phyloP scores from a whole-genome alignment of 2,113 vertebrate species.

The Dryoscopus gambensis region DNA sequence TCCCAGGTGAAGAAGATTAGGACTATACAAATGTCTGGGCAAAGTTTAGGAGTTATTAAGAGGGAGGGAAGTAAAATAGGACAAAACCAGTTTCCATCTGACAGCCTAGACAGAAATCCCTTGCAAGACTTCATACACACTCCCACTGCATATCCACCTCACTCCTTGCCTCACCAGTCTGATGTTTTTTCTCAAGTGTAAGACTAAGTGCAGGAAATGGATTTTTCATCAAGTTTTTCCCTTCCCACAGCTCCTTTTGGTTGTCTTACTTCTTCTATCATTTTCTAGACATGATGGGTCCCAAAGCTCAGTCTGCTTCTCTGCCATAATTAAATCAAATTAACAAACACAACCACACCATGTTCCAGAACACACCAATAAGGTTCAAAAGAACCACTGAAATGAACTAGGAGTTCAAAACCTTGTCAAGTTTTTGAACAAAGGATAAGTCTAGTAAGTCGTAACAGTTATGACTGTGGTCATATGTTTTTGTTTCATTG shows the following conservation, averaged over 20 bases:
- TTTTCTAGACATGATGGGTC: neutral
- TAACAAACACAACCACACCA: neutral
- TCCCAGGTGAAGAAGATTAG: neutral
- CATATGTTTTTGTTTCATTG: neutral
- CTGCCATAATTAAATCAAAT: conserved; percentile 12
- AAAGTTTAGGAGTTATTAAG: neutral
- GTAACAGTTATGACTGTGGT: neutral
- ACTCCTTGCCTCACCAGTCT: neutral
- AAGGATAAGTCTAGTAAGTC: neutral
- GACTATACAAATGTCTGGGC: neutral
- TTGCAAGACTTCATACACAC: neutral
- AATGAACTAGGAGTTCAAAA: neutral
- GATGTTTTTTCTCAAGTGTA: neutral
- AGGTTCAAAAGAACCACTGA: neutral
- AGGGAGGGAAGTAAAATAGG: neutral
- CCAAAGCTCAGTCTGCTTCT: neutral
- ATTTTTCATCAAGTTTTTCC: neutral
- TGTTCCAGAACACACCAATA: neutral
- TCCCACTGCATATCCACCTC: neutral
- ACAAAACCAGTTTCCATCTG: neutral
- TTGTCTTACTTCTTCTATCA: neutral
- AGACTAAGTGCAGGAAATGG: neutral
- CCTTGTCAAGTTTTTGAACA: neutral
- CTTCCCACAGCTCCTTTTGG: neutral
- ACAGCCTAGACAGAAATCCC: neutral